Conservation (phyloP, 2,888 invertebrate genomes). For the Sericinus montela region DNA sequence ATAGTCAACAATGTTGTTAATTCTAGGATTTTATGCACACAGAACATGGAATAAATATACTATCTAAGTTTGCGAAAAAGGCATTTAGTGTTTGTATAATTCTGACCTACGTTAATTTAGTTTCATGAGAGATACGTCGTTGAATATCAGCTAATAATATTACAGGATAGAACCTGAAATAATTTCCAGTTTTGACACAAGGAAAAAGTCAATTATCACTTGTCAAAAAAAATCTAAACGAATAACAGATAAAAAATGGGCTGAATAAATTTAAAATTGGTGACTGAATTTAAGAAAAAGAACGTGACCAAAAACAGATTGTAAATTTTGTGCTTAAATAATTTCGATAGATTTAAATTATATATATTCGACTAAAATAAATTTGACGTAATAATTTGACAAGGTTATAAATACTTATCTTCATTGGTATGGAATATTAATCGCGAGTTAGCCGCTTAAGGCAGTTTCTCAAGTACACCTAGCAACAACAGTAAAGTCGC, state of each 20-base stretch:
- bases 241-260: slow-evolving; percentile 21
- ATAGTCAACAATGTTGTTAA: slow-evolving; percentile 79
- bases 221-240: slow-evolving; percentile 23
- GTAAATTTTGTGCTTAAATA: too few relatives aligned
- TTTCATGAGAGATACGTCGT: slow-evolving; percentile 24
- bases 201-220: slow-evolving; percentile 17
- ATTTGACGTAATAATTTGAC: background rate
- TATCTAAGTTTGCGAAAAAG: slow-evolving; percentile 53
- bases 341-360: too few relatives aligned
- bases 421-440: background rate
- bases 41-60: slow-evolving; percentile 55
- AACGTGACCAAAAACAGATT: background rate
- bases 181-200: too few relatives aligned
- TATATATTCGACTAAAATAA: too few relatives aligned
- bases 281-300: slow-evolving; percentile 2
- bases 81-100: slow-evolving; percentile 37
- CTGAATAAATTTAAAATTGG: slow-evolving; percentile 4
- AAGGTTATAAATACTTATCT: background rate
- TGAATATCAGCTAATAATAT: slow-evolving; percentile 22
- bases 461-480: slow-evolving; percentile 30
- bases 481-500: slow-evolving; percentile 41
- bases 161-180: slow-evolving; percentile 33
- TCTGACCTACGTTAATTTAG: slow-evolving; percentile 29
- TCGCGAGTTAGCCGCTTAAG: slow-evolving; percentile 19
- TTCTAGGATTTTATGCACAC: slow-evolving; percentile 74